Evolutionary conservation across 2,888 invertebrate species (phyloP), one percentile per base, ranked within the genome.

Genomic region (Hyposoter didymator): DNA sequence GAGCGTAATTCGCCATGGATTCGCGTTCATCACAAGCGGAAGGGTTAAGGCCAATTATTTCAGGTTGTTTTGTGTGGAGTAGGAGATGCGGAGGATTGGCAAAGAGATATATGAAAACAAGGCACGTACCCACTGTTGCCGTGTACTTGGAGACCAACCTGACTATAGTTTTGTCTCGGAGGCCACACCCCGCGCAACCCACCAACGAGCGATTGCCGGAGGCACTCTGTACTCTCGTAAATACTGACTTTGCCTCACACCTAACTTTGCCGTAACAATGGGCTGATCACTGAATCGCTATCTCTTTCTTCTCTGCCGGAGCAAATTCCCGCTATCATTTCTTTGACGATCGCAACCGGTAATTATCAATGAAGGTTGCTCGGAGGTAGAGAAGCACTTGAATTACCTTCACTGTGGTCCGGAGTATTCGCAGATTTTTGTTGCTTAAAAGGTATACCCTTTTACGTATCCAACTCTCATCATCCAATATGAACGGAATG

Each of bases 111-210:
- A 67, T 47, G 66, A 52, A 59, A 64, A 69, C 49, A 59, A 66
- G 39, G n/a, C 45, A 35, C 47, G 22, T 47, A 59, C 32, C 62
- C 14, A 35, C 52, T 14, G 19, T 52, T 59, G 43, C 62, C 45
- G 62, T 67, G 66, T 75, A 64, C 22, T 59, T 45, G 19, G 62
- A 67, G 47, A 10, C 82, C 85, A 72, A 86, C 88, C 88, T 86
- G 88, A 89, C 90, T 90, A 89, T 89, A 90, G 89, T 89, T 89
- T 86, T 89, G 86, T 72, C 84, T 43, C 75, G 64, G 52, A 91
- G 88, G 91, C 91, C 91, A 91, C 91, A 91, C 91, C 91, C 91
- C 91, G 87, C 84, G 88, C 67, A 89, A 87, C 87, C 91, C 90
- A 89, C 91, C 91, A 91, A 91, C 91, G 89, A 78, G 79, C 69